These are phyloP conservation scores for Peromyscus melanophrys DNA, from an alignment of 2,797 vertebrate genomes.

Conservation along the genomic window DNA sequence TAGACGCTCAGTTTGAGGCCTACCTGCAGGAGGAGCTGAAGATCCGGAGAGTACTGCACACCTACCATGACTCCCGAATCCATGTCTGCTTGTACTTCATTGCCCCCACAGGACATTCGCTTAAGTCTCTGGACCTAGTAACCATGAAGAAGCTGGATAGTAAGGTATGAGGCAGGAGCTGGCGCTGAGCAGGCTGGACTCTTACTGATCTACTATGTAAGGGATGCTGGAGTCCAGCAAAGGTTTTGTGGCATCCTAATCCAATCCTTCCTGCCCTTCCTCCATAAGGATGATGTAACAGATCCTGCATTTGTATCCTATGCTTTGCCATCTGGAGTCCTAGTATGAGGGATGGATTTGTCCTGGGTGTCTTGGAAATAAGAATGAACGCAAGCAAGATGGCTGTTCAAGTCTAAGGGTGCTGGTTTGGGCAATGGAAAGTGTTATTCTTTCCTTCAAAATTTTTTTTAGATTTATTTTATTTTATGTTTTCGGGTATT, in stretches of 20 bases:
- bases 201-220: not conserved
- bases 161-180: constrained; percentile 91
- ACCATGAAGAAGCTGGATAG: constrained; percentile 99
- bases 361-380: constrained; percentile 33
- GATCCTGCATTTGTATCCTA: not conserved
- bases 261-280: not conserved
- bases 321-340: constrained; percentile 8
- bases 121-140: constrained; percentile 98
- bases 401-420: not conserved
- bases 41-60: constrained; percentile 97
- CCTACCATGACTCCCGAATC: constrained; percentile 97
- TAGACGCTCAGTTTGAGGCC: constrained; percentile 97
- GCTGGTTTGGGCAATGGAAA: not conserved
- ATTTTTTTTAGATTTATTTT: not conserved
- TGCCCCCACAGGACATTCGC: constrained; percentile 97
- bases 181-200: not conserved
- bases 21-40: constrained; percentile 99
- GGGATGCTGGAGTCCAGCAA: not conserved
- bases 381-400: not conserved
- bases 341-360: not conserved
- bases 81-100: constrained; percentile 99
- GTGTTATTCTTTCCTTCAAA: constrained; percentile 3
- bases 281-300: not conserved
- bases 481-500: not conserved
- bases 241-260: not conserved